Percentiles rank a stretch among this genome's conserved stretches.
phyloP scores from a whole-genome alignment of 1,140 invertebrate genomes.

The Hesperophylax magnus region DNA sequence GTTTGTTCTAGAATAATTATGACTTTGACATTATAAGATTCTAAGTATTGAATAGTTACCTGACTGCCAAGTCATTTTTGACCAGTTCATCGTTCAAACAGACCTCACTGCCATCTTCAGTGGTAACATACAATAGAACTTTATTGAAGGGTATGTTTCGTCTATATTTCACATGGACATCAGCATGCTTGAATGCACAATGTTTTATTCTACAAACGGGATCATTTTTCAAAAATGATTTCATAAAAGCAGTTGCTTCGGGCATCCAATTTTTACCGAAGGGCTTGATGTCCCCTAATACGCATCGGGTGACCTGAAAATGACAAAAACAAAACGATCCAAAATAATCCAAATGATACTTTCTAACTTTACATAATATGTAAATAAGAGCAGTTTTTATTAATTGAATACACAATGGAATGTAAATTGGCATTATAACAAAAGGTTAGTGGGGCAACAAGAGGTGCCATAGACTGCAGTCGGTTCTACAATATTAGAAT shows the following conservation, averaged over 20 bases:
- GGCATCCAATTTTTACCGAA: not conserved
- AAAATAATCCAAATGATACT: too few species aligned
- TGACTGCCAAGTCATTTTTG: not conserved
- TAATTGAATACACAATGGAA: too few species aligned
- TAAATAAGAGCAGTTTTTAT: too few species aligned
- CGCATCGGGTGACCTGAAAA: conserved; percentile 5
- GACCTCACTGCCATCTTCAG: not conserved
- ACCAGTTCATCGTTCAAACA: conserved; percentile 26
- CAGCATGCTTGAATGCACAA: too few species aligned
- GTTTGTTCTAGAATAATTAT: too few species aligned
- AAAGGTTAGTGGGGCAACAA: too few species aligned
- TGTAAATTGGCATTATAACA: too few species aligned
- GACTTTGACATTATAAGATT: too few species aligned
- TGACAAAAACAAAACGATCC: not conserved
- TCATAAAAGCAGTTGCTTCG: conserved; percentile 6
- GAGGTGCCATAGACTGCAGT: too few species aligned
- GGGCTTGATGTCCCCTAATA: not conserved
- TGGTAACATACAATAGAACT: not conserved
- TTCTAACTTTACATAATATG: too few species aligned
- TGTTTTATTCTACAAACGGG: not conserved
- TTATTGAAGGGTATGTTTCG: not conserved
- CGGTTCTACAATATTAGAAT: too few species aligned
- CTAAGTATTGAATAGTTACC: not conserved
- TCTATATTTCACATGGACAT: too few species aligned
- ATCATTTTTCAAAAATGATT: conserved; percentile 12